phyloP scores from a whole-genome alignment of 2,797 vertebrate species.

The Psittacula echo region DNA sequence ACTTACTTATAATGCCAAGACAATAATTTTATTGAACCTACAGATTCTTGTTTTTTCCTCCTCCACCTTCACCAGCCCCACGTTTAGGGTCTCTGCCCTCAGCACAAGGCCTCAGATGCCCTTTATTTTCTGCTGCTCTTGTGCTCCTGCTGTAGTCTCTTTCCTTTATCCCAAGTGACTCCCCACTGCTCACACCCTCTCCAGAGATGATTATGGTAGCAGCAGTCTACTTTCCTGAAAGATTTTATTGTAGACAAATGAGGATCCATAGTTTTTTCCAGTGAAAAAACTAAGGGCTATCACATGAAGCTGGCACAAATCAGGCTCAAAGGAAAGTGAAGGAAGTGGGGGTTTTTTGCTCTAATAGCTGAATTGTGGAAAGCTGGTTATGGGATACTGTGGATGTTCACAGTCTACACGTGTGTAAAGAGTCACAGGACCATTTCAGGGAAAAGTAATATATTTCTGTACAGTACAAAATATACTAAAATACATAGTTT shows the following conservation, averaged over 20 bases:
- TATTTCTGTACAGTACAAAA: neutral
- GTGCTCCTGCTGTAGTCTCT: neutral
- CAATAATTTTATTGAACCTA: neutral
- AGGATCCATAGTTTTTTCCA: neutral
- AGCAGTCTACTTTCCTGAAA: neutral
- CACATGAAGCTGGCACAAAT: neutral
- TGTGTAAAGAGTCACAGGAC: neutral
- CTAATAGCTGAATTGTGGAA: neutral
- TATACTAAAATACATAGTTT: neutral
- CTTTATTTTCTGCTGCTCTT: neutral
- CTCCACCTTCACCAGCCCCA: neutral
- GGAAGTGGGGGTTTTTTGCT: neutral
- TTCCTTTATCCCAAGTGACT: neutral
- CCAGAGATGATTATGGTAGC: neutral
- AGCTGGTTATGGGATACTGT: neutral
- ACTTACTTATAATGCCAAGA: neutral
- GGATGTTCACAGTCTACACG: neutral
- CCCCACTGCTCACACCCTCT: neutral
- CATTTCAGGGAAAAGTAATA: neutral
- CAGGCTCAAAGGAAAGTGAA: neutral
- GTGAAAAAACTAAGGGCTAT: neutral
- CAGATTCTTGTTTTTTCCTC: neutral
- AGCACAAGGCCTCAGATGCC: neutral
- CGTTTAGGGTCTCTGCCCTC: neutral
- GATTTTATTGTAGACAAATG: neutral